Evolutionary conservation across 2,113 vertebrate species (phyloP).

Genomic region (Pyxicephalus adspersus): DNA sequence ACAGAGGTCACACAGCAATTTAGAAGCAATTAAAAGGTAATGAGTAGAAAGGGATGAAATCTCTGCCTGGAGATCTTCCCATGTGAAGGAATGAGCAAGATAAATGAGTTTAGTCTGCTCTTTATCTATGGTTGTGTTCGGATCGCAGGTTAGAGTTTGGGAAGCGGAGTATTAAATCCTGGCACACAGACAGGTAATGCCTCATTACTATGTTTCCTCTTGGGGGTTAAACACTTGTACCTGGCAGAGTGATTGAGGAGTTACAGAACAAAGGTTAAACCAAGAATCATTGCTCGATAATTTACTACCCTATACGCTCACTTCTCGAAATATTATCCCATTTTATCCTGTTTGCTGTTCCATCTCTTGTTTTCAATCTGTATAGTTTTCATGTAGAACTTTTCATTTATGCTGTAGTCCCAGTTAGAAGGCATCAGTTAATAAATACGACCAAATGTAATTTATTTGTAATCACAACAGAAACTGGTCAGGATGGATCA

Average conservation of each 20-base stretch:
- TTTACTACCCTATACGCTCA: conserved; percentile 27
- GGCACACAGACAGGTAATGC: conserved; percentile 11
- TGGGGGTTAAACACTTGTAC: conserved; percentile 42
- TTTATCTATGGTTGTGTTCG: conserved; percentile 66
- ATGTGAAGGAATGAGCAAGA: conserved; percentile 67
- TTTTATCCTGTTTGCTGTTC: background rate
- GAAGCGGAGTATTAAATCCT: conserved; percentile 43
- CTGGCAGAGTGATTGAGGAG: conserved; percentile 49
- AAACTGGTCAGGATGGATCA: no score
- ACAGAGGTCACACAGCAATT: conserved; percentile 85
- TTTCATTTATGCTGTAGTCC: background rate
- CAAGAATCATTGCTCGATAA: conserved; percentile 28
- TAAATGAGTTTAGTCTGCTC: conserved; percentile 67
- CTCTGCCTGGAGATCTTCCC: conserved; percentile 79
- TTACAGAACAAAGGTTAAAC: conserved; percentile 39
- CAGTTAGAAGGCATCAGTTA: no score
- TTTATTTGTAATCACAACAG: no score
- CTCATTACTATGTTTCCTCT: conserved; percentile 31
- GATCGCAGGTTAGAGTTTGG: conserved; percentile 47
- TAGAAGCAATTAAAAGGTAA: conserved; percentile 94
- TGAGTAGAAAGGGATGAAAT: conserved; percentile 84
- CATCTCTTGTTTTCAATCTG: background rate
- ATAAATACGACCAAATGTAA: no score
- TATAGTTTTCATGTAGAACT: background rate
- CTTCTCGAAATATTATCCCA: conserved; percentile 9